Conservation (phyloP, 2,888 invertebrate genomes). For the Plusia festucae region DNA sequence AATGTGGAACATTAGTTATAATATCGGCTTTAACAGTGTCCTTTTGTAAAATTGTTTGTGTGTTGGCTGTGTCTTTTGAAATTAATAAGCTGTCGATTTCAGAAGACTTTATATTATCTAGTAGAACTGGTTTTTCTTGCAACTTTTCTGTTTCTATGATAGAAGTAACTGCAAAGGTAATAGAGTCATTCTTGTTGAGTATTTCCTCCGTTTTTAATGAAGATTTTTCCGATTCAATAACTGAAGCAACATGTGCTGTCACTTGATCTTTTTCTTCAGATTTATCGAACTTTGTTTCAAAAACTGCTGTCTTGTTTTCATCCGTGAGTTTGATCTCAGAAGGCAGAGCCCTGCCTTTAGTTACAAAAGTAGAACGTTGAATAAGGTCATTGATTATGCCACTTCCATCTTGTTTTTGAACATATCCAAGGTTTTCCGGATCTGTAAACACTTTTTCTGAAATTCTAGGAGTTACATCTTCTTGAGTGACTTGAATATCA, state of each 20-base stretch:
- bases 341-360: not conserved
- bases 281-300: not conserved
- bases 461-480: conserved; percentile 62
- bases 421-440: conserved; percentile 16
- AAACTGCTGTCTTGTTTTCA: not conserved
- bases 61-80: conserved; percentile 15
- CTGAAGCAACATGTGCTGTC: conserved; percentile 26
- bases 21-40: conserved; percentile 39
- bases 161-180: conserved; percentile 12
- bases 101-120: conserved; percentile 6
- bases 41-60: conserved; percentile 14
- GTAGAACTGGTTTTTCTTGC: conserved; percentile 18
- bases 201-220: not conserved
- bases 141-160: conserved; percentile 39
- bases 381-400: conserved; percentile 19
- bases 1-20: conserved; percentile 51
- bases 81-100: conserved; percentile 3
- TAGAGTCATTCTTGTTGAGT: conserved; percentile 7
- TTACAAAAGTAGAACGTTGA: not conserved
- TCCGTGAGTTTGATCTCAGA: not conserved
- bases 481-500: conserved; percentile 60
- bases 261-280: conserved; percentile 24
- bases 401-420: conserved; percentile 17
- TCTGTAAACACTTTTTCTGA: conserved; percentile 9
- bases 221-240: conserved; percentile 25